Evolutionary conservation across 2,113 vertebrate species (phyloP).

Genomic region (Marmota flaviventris): DNA sequence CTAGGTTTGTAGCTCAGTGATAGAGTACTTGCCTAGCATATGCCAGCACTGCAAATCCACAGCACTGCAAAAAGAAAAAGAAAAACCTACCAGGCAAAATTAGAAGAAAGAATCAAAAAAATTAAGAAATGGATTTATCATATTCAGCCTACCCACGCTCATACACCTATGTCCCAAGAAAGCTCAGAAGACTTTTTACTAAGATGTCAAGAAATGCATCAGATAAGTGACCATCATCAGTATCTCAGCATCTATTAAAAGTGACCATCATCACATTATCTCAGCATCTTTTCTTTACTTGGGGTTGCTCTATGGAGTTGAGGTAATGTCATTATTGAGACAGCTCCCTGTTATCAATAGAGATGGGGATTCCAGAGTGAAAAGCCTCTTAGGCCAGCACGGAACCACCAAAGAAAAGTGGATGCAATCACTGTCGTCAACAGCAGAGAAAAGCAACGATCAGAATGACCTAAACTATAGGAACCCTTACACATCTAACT

Average conservation of each 20-base stretch:
- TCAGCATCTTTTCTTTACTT: background rate
- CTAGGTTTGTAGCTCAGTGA: background rate
- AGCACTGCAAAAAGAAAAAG: background rate
- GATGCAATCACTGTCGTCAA: background rate
- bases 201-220: background rate
- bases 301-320: background rate
- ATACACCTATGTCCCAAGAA: background rate
- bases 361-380: background rate
- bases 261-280: background rate
- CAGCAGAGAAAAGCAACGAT: background rate
- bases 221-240: background rate
- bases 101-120: background rate
- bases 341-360: background rate
- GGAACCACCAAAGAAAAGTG: background rate
- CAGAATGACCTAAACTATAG: background rate
- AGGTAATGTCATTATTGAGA: background rate
- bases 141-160: background rate
- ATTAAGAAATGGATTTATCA: background rate
- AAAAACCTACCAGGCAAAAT: background rate
- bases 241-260: background rate
- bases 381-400: background rate
- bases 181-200: background rate
- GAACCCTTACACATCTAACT: background rate
- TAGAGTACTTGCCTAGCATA: background rate
- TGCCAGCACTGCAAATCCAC: background rate